These are phyloP conservation scores for Apamea epomidion DNA, from an alignment of 2,888 invertebrate genomes.

Conservation along the genomic window DNA sequence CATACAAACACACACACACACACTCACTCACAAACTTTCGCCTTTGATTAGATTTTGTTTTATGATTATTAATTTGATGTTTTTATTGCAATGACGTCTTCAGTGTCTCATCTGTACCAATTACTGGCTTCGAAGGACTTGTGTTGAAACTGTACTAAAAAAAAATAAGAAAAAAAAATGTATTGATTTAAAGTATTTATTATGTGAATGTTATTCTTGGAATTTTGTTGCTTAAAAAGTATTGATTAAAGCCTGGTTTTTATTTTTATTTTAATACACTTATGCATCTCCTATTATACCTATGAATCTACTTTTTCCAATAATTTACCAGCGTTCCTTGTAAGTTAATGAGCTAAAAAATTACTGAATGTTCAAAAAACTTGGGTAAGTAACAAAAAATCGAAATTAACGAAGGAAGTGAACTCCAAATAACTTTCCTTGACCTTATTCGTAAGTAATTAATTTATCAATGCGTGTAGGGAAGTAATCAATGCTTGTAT, in stretches of 20 bases:
- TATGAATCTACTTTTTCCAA: too few species aligned
- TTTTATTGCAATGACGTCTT: slow-evolving; percentile 77
- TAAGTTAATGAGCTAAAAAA: neutral
- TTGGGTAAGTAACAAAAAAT: neutral
- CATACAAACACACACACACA: too few species aligned
- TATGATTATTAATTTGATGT: slow-evolving; percentile 12
- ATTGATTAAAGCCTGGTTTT: neutral
- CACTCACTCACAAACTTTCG: too few species aligned
- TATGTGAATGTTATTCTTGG: neutral
- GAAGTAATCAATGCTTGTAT: slow-evolving; percentile 25
- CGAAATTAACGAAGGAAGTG: slow-evolving; percentile 22
- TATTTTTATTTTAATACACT: neutral
- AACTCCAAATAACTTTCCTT: slow-evolving; percentile 19
- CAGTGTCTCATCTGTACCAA: slow-evolving; percentile 74
- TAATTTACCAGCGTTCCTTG: neutral
- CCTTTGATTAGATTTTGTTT: neutral
- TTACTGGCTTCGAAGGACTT: slow-evolving; percentile 83
- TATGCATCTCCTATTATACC: neutral
- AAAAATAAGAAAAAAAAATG: neutral
- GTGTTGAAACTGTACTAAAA: slow-evolving; percentile 76
- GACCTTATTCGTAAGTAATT: slow-evolving; percentile 26
- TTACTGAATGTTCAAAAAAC: slow-evolving; percentile 1
- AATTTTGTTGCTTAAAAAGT: slow-evolving; percentile 13
- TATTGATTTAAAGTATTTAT: neutral
- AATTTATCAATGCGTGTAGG: slow-evolving; percentile 24